Percentiles rank a stretch among this genome's conserved stretches.
Conservation (phyloP, 2,113 vertebrate species). For the Syngnathus scovelli region DNA sequence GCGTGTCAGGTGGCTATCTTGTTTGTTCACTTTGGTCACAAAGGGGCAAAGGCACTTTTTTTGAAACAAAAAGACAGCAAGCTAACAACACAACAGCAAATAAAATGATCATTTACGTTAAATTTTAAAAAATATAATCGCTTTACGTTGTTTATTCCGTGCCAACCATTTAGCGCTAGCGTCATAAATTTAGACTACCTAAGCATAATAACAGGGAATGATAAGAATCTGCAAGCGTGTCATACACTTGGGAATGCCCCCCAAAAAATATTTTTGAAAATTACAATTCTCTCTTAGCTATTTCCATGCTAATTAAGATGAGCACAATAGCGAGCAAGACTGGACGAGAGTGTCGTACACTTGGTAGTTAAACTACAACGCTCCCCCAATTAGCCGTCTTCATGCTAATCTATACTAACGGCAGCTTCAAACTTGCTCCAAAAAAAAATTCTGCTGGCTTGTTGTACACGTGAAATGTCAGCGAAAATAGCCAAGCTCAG, state of each 20-base stretch:
- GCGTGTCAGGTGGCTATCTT: not conserved
- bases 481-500: not conserved
- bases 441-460: not conserved
- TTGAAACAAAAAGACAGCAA: not conserved
- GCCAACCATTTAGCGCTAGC: not conserved
- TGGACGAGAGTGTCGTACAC: not conserved
- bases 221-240: not conserved
- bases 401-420: not conserved
- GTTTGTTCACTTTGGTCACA: constrained; percentile 6
- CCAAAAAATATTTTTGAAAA: not conserved
- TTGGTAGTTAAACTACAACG: not conserved
- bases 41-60: constrained; percentile 5
- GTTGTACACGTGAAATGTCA: not conserved
- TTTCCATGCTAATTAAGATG: too few relatives aligned
- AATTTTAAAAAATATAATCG: not conserved
- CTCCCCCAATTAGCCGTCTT: not conserved
- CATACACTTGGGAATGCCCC: not conserved
- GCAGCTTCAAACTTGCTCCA: not conserved
- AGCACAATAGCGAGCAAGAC: not conserved
- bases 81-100: not conserved
- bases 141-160: not conserved
- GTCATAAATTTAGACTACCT: not conserved
- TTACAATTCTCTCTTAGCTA: not conserved
- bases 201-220: not conserved
- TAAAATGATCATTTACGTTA: not conserved